Base-by-base conservation (phyloP, 1,140 invertebrate species). In the Centruroides vittatus region DNA sequence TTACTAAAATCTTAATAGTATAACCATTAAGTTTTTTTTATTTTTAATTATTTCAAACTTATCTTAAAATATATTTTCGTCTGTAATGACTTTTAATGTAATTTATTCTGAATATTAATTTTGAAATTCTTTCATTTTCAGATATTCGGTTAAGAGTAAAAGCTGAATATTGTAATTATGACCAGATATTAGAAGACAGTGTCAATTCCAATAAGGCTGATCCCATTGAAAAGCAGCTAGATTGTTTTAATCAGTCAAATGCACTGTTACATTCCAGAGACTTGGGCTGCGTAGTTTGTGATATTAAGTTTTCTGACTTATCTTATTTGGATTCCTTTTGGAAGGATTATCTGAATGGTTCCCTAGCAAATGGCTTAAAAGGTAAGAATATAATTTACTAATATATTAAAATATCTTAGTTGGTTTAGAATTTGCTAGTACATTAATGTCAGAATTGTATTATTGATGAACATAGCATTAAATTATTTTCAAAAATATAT, bases 261-360 rank as follows among this genome's bases (percentile, higher is more conserved):
- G 69, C 67, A 13, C 71, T 73, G 51, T 67, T 75, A 13, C 71
- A 72, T 62, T 68, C 71, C 35, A 58, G 72, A 50, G 73, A 74
- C 61, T 65, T 73, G 4, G 73, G 72, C 11, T 70, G 71, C 41
- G 72, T 75, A 60, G 67, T 74, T 35, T 75, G 73, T 72, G 72
- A 74, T 64, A 73, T 75, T 23, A 74, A 71, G 56, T 75, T 74
- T 61, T 71, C 72, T 47, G 73, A 75, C 65, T 63, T 75, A 47
- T 72, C 72, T 8, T 73, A 74, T 61, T 60, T 75, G 41, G 73
- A 74, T 68, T 72, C 73, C 13, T 74, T 75, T 56, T 75, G 73
- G 73, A 68, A 73, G 55, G 73, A 75, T 67, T 75, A 74, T 65
- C 65, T 73, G 5, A 74, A 73, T 67, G 73, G 73, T 13, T 70